Base-by-base conservation (phyloP, 2,888 invertebrate genomes). In the Tachina fera region DNA sequence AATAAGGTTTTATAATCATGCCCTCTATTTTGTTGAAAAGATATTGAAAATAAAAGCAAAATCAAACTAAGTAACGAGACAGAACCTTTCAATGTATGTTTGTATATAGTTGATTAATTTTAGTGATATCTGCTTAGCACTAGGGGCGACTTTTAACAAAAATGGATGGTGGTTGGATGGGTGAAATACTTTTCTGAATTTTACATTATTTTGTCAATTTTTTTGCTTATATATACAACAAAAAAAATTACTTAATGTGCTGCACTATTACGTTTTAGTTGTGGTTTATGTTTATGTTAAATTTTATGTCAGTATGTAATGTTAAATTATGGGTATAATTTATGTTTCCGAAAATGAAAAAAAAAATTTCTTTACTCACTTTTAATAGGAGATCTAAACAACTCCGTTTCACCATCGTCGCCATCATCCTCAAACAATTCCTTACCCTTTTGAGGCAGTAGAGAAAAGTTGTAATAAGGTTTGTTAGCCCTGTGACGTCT, bases 1-100 rank as follows among this genome's bases (percentile, higher is more conserved):
- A 96, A 91, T 96, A 96, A 0, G 96, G 96, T 89, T 91, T 90
- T 31, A 91, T 89, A 78, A 88, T 88, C 89, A 92, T 91, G 71
- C 91, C 91, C 76, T 90, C 92, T 92, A 80, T 14, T 86, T 84
- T 14, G 13, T 51, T 4, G 10, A 56, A 49, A 51, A 60, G 6
- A 51, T 31, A 31, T 47, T 45, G 39, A 14, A 67, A 47, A 71
- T 47, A 45, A 11, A 56, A 63, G 13, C 9, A 49, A 14, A 45
- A 76, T 3, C 49, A 14, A 47, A 19, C 19, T 56, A 1, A 56
- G 22, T 56, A 19, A 56, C 56, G 22, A 19, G 10, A 22, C 22
- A 56, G 19, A 56, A 22, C 16, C 11, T 31, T 31, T 31, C 3
- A 31, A 31, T 31, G 31, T 31, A 31, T 4, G n/a, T n/a, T n/a